These are phyloP conservation scores for Armadillidium nasatum DNA, from an alignment of 1,140 invertebrate genomes.

Conservation along the genomic window DNA sequence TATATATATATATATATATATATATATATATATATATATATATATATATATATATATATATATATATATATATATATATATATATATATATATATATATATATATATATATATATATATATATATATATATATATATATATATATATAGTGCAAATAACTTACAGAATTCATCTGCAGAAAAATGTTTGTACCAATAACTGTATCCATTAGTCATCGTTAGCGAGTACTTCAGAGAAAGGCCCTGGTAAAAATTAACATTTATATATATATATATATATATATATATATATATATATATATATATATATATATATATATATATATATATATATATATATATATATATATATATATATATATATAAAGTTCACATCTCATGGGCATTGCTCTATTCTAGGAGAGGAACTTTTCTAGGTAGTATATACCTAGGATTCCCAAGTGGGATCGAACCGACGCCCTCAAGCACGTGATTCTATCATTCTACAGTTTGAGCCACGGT, in stretches of 20 bases:
- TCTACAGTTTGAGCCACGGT: too few species aligned
- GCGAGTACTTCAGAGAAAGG: conserved; percentile 62
- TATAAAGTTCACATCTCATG: too few species aligned
- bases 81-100: conserved; percentile 23
- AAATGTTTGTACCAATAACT: conserved; percentile 80
- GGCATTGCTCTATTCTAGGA: too few species aligned
- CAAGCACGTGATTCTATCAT: too few species aligned
- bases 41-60: too few species aligned
- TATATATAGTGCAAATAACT: conserved; percentile 49
- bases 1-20: too few species aligned
- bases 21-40: too few species aligned
- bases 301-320: too few species aligned
- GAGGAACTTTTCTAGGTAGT: too few species aligned
- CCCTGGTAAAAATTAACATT: conserved; percentile 51
- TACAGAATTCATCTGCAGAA: conserved; percentile 89
- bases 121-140: conserved; percentile 22
- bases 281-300: too few species aligned
- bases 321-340: neutral
- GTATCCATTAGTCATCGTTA: conserved; percentile 75
- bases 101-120: conserved; percentile 9
- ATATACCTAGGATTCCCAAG: too few species aligned
- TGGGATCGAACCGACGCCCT: too few species aligned
- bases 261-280: neutral
- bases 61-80: conserved; percentile 19
- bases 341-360: conserved; percentile 14